phyloP scores from a whole-genome alignment of 2,888 invertebrate genomes.

The Aromia moschata region DNA sequence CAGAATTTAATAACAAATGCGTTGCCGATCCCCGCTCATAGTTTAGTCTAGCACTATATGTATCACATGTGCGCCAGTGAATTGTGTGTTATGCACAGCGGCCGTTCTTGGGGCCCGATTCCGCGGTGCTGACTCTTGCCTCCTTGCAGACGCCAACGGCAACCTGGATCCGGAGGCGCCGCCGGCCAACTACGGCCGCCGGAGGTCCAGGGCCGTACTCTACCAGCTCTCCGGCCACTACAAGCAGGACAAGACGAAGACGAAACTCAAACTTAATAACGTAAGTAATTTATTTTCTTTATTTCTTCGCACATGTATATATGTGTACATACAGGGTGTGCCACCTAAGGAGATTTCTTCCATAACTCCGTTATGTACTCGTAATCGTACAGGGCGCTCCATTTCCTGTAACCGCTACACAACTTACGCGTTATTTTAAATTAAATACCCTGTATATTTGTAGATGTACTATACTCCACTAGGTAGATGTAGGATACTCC shows the following conservation, averaged over 20 bases:
- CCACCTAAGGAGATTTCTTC: too few species aligned
- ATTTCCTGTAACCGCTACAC: too few species aligned
- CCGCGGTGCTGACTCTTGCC: constrained; percentile 81
- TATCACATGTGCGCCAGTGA: constrained; percentile 35
- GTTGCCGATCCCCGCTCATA: too few species aligned
- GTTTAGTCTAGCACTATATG: constrained; percentile 26
- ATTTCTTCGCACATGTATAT: too few species aligned
- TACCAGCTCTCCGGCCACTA: constrained; percentile 98
- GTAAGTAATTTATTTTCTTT: constrained; percentile 70
- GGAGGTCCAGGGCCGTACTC: constrained; percentile 93
- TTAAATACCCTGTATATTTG: too few species aligned
- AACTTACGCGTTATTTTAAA: too few species aligned
- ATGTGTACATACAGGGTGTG: not conserved
- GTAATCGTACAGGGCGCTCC: too few species aligned
- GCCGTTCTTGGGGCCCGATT: constrained; percentile 82
- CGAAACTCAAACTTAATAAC: constrained; percentile 93
- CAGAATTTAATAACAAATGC: too few species aligned
- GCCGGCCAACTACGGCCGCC: constrained; percentile 88
- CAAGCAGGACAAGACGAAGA: constrained; percentile 92
- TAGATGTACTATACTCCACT: too few species aligned
- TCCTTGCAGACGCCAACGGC: constrained; percentile 84
- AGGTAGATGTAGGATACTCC: too few species aligned
- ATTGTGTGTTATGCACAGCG: constrained; percentile 68
- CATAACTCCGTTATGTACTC: too few species aligned
- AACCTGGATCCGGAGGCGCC: constrained; percentile 76